Conservation (phyloP, 2,113 vertebrate genomes). For the Melanocharis versteri region DNA sequence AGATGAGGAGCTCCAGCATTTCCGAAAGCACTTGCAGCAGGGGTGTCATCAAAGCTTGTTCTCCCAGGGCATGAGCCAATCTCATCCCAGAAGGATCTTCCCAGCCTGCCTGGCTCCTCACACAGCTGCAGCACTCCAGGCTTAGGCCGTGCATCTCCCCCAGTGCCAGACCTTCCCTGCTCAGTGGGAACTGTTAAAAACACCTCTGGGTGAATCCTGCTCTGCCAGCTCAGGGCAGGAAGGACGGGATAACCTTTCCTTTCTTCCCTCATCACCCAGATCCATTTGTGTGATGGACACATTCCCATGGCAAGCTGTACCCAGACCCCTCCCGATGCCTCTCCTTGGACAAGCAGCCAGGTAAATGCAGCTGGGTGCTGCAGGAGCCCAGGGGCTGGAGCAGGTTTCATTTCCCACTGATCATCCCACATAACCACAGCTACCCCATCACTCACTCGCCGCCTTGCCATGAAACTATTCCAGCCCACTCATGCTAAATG, state of each 20-base stretch:
- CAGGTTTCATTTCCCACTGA: not conserved
- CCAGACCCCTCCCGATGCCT: fast-evolving
- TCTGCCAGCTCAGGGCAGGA: not conserved
- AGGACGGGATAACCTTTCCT: not conserved
- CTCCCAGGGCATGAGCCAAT: not conserved
- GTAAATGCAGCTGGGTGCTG: not conserved
- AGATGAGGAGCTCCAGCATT: not conserved
- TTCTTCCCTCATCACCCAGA: not conserved
- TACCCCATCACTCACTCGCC: not conserved
- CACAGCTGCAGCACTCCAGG: not conserved
- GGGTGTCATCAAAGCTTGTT: not conserved
- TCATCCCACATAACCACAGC: not conserved
- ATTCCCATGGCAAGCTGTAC: fast-evolving
- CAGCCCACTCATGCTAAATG: slow-evolving; percentile 23
- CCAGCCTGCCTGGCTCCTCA: not conserved
- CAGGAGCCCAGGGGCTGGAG: not conserved
- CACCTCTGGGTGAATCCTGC: too few relatives aligned
- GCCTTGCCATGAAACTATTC: not conserved
- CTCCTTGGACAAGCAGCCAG: not conserved
- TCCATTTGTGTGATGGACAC: too few relatives aligned
- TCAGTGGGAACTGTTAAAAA: not conserved
- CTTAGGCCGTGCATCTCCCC: not conserved
- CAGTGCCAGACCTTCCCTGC: not conserved
- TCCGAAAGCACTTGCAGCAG: not conserved
- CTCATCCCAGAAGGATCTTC: not conserved